These are phyloP conservation scores for Rhabdomys dilectus DNA, from an alignment of 2,113 vertebrate species.

Conservation along the genomic window DNA sequence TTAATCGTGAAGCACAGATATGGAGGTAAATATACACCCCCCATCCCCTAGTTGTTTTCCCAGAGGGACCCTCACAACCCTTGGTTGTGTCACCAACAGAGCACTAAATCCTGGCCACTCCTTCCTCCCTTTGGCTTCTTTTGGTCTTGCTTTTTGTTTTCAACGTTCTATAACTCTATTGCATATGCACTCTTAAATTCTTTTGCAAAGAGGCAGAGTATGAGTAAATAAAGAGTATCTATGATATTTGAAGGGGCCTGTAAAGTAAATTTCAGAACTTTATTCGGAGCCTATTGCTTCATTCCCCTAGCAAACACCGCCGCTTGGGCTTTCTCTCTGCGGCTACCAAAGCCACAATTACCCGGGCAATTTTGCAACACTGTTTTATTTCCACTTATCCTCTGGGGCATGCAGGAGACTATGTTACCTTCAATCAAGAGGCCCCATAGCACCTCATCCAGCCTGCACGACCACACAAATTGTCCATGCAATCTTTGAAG, in stretches of 20 bases:
- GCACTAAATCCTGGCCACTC: neutral
- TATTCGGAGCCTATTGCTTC: neutral
- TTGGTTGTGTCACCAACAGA: neutral
- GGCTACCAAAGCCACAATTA: slow-evolving; percentile 70
- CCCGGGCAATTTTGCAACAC: slow-evolving; percentile 54
- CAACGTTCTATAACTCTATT: neutral
- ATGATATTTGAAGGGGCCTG: slow-evolving; percentile 62
- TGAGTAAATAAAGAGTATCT: slow-evolving; percentile 35
- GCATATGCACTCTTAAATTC: neutral
- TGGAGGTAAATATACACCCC: neutral
- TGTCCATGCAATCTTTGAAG: slow-evolving; percentile 9
- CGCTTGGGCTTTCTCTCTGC: neutral
- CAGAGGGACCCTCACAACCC: neutral
- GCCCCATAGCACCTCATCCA: slow-evolving; percentile 16
- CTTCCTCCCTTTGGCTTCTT: slow-evolving; percentile 41
- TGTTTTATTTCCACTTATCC: slow-evolving; percentile 72
- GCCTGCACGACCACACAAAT: neutral
- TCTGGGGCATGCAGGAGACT: slow-evolving; percentile 51
- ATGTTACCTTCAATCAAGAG: slow-evolving; percentile 74
- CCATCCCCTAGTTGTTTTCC: neutral
- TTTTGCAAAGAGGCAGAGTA: neutral
- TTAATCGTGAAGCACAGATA: neutral
- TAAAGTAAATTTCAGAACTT: slow-evolving; percentile 55
- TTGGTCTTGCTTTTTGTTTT: slow-evolving; percentile 16
- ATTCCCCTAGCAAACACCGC: slow-evolving; percentile 14